phyloP scores from a whole-genome alignment of 2,113 vertebrate species.

The Bubalus kerabau region DNA sequence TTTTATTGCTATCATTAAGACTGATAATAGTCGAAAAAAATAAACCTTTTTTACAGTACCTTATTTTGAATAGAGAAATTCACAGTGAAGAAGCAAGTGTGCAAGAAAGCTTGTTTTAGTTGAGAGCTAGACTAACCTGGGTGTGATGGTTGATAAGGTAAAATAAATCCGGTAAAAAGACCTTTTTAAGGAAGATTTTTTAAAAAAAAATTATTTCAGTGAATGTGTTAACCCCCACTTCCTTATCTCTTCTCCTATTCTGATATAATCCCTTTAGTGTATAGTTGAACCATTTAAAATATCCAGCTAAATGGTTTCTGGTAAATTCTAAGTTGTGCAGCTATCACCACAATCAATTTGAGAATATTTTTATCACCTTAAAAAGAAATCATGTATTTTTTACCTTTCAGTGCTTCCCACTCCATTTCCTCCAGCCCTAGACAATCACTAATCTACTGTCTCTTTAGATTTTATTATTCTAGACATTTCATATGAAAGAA shows the following conservation, averaged over 20 bases:
- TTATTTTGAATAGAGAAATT: neutral
- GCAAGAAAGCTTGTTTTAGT: neutral
- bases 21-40: neutral
- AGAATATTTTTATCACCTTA: neutral
- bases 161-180: neutral
- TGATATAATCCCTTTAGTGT: neutral
- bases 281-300: neutral
- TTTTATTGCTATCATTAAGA: neutral
- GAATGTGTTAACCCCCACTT: neutral
- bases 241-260: neutral
- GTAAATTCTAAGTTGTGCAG: neutral
- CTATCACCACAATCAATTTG: neutral
- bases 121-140: neutral
- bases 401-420: neutral
- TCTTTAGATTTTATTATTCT: neutral
- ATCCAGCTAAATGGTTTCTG: neutral
- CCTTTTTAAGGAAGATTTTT: neutral
- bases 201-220: neutral
- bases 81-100: neutral
- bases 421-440: neutral
- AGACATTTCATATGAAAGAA: neutral
- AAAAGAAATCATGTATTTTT: neutral
- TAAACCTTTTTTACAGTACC: neutral
- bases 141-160: neutral
- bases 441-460: neutral